Base-by-base conservation (phyloP, 2,797 vertebrate genomes). In the Chlorospingus semifuscus region DNA sequence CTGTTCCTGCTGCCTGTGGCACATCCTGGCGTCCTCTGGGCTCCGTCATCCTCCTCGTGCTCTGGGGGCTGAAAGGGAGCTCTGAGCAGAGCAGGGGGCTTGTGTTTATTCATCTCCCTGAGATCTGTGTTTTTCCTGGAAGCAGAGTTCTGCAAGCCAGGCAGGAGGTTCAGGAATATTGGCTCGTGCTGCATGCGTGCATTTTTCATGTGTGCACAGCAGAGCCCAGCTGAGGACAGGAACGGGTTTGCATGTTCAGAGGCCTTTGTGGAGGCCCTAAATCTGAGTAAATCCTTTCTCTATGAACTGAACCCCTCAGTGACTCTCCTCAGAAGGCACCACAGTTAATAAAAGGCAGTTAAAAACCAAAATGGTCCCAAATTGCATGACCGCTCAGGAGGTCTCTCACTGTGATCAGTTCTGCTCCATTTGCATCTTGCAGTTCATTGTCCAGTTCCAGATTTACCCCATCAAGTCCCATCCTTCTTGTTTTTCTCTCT, bases 181-280 rank as follows among this genome's bases (percentile, higher is more conserved):
- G 95, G 86, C 92, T 93, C 50, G 0, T 50, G 86, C 90, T 77
- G 88, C 86, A 88, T 68, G 61, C 86, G 1, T 95, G 81, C 78
- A 90, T 96, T 96, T 97, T 94, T 95, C 84, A 92, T 96, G 95
- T 17, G 74, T 8, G 80, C 76, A 6, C 90, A 46, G 84, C 4
- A 22, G 50, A 93, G 50, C 41, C 78, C 84, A 42, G 90, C 94
- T 94, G 93, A 94, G 84, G 80, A 89, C 0, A 4, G 86, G 93
- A 83, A 87, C 74, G 91, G 82, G 59, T 68, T 72, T 46, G 64
- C 14, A 1, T 9, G 50, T 63, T 92, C 94, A 83, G 81, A 87
- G 81, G 27, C 57, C 71, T 92, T 77, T 44, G 5, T 59, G 30
- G 53, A 65, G 87, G 53, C 46, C 29, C 50, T 92, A 82, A 80